Conservation (phyloP, 1,140 invertebrate species). For the Drosophila obscura region DNA sequence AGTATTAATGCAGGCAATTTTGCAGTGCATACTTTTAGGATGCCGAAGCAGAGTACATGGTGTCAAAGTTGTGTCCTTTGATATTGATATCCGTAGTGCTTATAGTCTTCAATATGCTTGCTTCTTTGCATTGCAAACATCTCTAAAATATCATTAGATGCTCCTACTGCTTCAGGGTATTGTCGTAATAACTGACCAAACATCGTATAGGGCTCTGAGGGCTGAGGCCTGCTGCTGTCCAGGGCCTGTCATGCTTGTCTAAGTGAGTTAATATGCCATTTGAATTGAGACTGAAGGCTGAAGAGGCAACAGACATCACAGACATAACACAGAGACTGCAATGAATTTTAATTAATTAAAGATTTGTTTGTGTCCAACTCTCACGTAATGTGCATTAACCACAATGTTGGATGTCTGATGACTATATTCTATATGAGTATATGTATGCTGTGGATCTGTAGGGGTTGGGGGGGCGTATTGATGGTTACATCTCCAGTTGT, state of each 20-base stretch:
- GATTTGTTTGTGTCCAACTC: slow-evolving; percentile 56
- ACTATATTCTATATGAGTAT: slow-evolving; percentile 15
- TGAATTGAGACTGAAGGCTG: slow-evolving; percentile 51
- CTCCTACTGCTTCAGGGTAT: too few species aligned
- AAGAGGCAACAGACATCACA: slow-evolving; percentile 33
- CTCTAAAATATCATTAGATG: too few species aligned
- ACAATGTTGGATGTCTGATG: slow-evolving; percentile 49
- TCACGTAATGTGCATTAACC: slow-evolving; percentile 59
- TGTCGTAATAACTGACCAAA: slow-evolving; percentile 47
- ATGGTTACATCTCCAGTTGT: too few species aligned
- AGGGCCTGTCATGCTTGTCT: slow-evolving; percentile 57
- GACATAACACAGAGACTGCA: slow-evolving; percentile 6
- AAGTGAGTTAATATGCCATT: slow-evolving; percentile 80
- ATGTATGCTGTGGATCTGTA: background rate
- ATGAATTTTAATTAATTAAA: slow-evolving; percentile 82
- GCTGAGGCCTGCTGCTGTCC: slow-evolving; percentile 13
- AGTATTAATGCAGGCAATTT: too few species aligned
- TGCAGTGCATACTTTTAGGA: too few species aligned
- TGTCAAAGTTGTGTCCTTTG: too few species aligned
- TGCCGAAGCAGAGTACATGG: too few species aligned
- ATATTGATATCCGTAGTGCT: too few species aligned
- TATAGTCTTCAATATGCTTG: too few species aligned
- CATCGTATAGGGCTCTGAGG: background rate
- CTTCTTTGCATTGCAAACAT: too few species aligned
- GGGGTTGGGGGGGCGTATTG: too few species aligned